Evolutionary conservation across 2,797 vertebrate genomes (phyloP).

Genomic region (Bradypus variegatus): DNA sequence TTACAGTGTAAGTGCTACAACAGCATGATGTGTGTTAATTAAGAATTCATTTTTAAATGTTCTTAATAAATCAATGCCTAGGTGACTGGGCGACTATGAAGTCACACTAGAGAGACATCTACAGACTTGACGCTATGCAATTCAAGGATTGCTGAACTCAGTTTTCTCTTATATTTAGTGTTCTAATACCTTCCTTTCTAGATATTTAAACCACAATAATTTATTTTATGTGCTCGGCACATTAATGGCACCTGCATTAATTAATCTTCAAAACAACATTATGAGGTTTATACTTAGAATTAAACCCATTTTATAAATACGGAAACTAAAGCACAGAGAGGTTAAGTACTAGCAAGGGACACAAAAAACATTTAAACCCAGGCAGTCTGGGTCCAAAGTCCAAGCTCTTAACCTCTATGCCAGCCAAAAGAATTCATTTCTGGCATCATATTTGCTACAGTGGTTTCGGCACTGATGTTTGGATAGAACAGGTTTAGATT

Average conservation of each 20-base stretch:
- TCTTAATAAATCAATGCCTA: slow-evolving; percentile 22
- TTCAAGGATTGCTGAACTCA: not conserved
- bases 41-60: slow-evolving; percentile 6
- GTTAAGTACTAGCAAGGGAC: not conserved
- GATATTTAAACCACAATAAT: not conserved
- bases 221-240: not conserved
- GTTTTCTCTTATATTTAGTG: not conserved
- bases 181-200: not conserved
- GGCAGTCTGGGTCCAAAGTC: not conserved
- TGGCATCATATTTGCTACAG: not conserved
- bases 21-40: not conserved
- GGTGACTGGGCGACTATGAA: not conserved
- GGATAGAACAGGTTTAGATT: not conserved
- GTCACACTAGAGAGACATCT: not conserved
- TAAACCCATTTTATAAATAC: not conserved
- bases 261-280: not conserved
- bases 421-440: not conserved
- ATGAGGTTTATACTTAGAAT: not conserved
- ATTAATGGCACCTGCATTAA: not conserved
- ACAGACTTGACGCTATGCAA: not conserved
- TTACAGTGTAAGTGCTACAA: not conserved
- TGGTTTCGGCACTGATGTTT: not conserved
- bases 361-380: not conserved
- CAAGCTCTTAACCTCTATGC: not conserved
- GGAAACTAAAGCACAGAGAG: not conserved